Evolutionary conservation across 2,888 invertebrate species (phyloP), one percentile per base, ranked within the genome.

Genomic region (Thera obeliscata): DNA sequence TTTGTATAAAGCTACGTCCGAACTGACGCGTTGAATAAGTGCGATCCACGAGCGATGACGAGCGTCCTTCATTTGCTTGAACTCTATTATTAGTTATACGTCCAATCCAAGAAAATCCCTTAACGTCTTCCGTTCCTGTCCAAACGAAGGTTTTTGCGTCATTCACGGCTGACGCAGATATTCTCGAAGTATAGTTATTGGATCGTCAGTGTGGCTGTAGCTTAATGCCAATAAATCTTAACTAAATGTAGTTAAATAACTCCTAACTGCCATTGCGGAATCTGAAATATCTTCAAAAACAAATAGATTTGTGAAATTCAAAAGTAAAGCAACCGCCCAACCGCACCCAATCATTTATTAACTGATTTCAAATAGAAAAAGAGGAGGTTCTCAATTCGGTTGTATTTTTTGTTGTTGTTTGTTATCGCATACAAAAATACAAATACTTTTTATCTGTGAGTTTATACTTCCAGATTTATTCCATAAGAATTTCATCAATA

Each of bases 141-240:
- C 7, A 22, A 22, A 22, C 41, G 1, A 41, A n/a, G 49, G 4
- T n/a, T 6, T 12, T 22, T 22, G 22, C 22, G 22, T 22, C 22
- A 22, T 22, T 22, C 22, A 22, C 22, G 22, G 22, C 22, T 22
- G 22, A 22, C 22, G 22, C 22, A 22, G 22, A 22, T 22, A 22
- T 22, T 22, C 22, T 22, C 22, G 22, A 22, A 22, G 22, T 22
- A 22, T 22, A 22, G 22, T 22, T 52, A 2, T 46, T 9, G 9
- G 9, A 33, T 33, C 33, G 57, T n/a, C 36, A n/a, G 48, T 58
- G 48, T 59, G 50, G 6, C 49, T 8, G 49, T 33, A 59, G 59
- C 59, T 49, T 49, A 38, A 35, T 73, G 77, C 67, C 77, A 79
- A 83, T 85, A 84, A 85, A 87, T 85, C 82, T 80, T 76, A 80